Evolutionary conservation across 2,113 vertebrate species (phyloP), one percentile per base, ranked within the genome.

Genomic region (Choloepus hoffmanni): DNA sequence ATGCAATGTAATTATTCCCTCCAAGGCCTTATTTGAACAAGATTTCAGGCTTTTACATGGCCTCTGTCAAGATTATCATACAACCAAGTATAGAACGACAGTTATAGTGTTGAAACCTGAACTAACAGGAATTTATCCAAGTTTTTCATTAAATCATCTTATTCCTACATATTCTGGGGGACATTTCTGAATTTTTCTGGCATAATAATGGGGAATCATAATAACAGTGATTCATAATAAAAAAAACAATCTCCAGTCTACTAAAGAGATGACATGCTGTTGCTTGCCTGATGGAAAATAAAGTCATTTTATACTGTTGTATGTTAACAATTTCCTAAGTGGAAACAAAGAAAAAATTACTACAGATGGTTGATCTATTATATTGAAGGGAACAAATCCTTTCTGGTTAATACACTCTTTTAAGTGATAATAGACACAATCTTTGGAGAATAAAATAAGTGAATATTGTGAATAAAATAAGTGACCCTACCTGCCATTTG

Each of bases 321-420:
- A 96, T 98, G 97, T 97, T 98, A 98, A 94, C 70, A 94, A 90
- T 86, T 98, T 96, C 89, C 97, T 91, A 96, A 73, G 81, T 28
- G 95, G 88, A 88, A 77, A 93, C 95, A 95, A 95, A 95, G 21
- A 36, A 62, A 95, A 70, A 89, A 83, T 86, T 96, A 95, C 83
- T 97, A 92, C 91, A 97, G 96, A 96, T 24, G 87, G 48, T 76
- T 95, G 23, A 79, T 85, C 93, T 93, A 3, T 33, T 92, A 55
- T 88, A 82, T 89, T 96, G 62, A 70, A 94, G 28, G 43, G 50
- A 96, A 97, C 36, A 96, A 95, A 87, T n/a, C 14, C 33, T 95
- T 16, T 68, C 28, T 68, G 90, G 53, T 81, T 85, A 87, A 58
- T 62, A 85, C 1, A 63, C 14, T 30, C 79, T 76, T 88, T 13